Evolutionary conservation across 2,797 vertebrate genomes (phyloP).

Genomic region (Fratercula arctica): DNA sequence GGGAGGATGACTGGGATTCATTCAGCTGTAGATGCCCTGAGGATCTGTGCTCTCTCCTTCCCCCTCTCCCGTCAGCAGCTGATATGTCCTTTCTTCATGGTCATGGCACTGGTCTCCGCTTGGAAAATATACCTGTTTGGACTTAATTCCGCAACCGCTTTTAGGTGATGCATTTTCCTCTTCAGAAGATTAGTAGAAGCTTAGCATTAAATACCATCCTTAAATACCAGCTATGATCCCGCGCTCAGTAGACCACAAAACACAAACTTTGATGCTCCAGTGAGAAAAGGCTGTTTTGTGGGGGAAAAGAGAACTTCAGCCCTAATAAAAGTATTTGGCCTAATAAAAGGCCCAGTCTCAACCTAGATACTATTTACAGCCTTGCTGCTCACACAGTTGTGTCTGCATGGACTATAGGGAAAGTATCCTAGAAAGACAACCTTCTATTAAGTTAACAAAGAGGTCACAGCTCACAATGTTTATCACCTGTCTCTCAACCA

Average conservation of each 20-base stretch:
- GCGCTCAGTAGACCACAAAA: background rate
- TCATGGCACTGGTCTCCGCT: background rate
- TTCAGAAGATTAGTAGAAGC: background rate
- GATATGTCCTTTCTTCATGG: background rate
- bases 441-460: background rate
- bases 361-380: background rate
- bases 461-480: background rate
- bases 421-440: background rate
- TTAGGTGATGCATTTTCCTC: background rate
- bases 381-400: background rate
- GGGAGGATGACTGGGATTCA: background rate
- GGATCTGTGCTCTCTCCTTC: background rate
- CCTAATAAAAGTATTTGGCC: background rate
- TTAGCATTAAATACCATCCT: background rate
- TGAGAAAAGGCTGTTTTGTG: background rate
- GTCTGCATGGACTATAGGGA: background rate
- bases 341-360: background rate
- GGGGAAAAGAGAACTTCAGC: background rate
- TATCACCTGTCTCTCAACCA: background rate
- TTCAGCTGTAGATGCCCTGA: background rate
- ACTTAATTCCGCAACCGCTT: background rate
- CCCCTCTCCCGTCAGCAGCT: background rate
- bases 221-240: background rate
- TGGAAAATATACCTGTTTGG: background rate
- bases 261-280: background rate